Conservation (phyloP, 2,888 invertebrate species). For the Dicyrtomina minuta region DNA sequence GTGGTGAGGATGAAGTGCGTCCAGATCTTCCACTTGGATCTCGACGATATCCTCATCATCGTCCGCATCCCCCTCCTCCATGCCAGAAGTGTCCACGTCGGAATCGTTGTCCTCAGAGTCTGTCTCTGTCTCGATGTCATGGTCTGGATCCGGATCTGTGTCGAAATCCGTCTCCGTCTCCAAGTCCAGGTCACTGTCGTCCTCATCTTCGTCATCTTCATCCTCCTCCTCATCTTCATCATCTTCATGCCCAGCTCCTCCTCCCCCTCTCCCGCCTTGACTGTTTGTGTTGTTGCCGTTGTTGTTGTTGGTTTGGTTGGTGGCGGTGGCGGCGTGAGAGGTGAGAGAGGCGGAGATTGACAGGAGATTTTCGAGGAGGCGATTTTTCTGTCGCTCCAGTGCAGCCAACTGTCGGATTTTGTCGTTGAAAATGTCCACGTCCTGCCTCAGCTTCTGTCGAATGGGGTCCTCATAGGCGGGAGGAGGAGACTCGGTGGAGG, state of each 20-base stretch:
- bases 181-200: neutral
- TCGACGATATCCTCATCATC: neutral
- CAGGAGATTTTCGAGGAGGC: constrained; percentile 42
- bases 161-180: constrained; percentile 12
- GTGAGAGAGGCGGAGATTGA: constrained; percentile 38
- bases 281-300: too few species aligned
- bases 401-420: constrained; percentile 44
- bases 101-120: constrained; percentile 4
- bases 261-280: too few species aligned
- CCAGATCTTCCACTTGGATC: too few species aligned
- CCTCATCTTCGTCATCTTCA: neutral
- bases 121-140: neutral
- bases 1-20: too few species aligned
- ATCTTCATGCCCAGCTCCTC: too few species aligned
- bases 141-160: neutral
- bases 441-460: constrained; percentile 47
- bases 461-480: constrained; percentile 39
- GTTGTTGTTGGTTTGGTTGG: too few species aligned
- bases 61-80: constrained; percentile 3
- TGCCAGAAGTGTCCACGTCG: too few species aligned
- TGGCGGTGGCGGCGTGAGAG: too few species aligned
- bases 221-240: constrained; percentile 4
- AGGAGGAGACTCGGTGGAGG: constrained; percentile 27
- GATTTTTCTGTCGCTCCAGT: constrained; percentile 45
- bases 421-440: constrained; percentile 45